phyloP scores from a whole-genome alignment of 2,888 invertebrate genomes.

The Brachypalpus laphriformis region DNA sequence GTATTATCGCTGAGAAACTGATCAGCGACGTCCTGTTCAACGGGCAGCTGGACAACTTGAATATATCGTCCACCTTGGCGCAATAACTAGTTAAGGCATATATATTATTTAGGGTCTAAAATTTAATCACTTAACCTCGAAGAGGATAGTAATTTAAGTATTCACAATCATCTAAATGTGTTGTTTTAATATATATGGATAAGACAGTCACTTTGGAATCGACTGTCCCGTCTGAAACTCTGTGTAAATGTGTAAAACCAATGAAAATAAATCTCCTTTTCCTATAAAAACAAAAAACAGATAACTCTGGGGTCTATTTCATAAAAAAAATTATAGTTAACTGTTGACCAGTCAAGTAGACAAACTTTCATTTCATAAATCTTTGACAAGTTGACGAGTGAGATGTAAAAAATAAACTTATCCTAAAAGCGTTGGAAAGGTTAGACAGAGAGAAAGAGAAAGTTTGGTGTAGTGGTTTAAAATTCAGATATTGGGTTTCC shows the following conservation, averaged over 20 bases:
- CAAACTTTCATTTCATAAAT: no score
- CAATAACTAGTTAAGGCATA: conserved; percentile 16
- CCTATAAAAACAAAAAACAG: not conserved
- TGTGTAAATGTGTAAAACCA: conserved; percentile 16
- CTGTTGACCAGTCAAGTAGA: no score
- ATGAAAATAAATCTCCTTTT: not conserved
- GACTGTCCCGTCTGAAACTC: not conserved
- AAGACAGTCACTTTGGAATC: not conserved
- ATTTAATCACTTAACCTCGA: conserved; percentile 7
- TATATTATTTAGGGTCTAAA: conserved; percentile 16
- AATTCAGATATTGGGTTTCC: no score
- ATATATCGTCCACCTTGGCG: conserved; percentile 78
- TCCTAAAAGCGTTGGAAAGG: no score
- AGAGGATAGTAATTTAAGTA: conserved; percentile 4
- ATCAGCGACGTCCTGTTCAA: conserved; percentile 82
- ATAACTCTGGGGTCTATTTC: no score
- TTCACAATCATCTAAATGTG: not conserved
- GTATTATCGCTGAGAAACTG: conserved; percentile 81
- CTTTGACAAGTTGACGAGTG: no score
- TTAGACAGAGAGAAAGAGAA: no score
- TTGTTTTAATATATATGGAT: not conserved
- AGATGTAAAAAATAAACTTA: no score
- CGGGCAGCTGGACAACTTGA: conserved; percentile 81
- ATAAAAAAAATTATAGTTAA: no score
- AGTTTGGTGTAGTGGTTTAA: no score